A percentile compares a stretch with the other conserved stretches of the same genome.
phyloP scores from a whole-genome alignment of 2,888 invertebrate species.

The Cataglyphis altisquamis region DNA sequence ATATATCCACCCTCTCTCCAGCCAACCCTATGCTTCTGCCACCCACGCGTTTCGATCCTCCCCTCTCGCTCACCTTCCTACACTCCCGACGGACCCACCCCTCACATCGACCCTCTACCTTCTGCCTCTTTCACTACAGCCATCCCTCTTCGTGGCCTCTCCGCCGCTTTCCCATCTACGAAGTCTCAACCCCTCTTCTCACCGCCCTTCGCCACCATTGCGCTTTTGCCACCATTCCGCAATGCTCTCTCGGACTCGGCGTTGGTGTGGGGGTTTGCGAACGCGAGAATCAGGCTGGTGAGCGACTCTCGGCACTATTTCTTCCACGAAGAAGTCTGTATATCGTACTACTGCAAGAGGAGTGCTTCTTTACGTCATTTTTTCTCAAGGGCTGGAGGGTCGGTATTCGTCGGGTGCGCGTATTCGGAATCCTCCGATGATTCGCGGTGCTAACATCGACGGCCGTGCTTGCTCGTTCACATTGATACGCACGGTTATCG shows the following conservation, averaged over 20 bases:
- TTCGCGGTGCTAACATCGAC: constrained; percentile 36
- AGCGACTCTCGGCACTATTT: constrained; percentile 72
- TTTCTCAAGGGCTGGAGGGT: constrained; percentile 43
- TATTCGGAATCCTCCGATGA: constrained; percentile 30
- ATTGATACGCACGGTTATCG: constrained; percentile 37
- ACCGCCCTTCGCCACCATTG: constrained; percentile 66
- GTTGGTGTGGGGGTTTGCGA: constrained; percentile 51
- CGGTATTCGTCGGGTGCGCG: constrained; percentile 41
- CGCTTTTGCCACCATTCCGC: constrained; percentile 74
- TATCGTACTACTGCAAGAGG: constrained; percentile 46
- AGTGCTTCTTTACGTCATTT: constrained; percentile 54
- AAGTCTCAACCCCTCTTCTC: constrained; percentile 64
- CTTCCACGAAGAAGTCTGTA: constrained; percentile 65
- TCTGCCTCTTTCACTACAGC: constrained; percentile 64
- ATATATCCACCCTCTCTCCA: constrained; percentile 78
- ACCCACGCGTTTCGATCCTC: constrained; percentile 74
- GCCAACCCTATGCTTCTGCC: constrained; percentile 80
- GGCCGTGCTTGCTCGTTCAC: constrained; percentile 9
- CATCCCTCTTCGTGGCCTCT: constrained; percentile 61
- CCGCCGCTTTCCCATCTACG: constrained; percentile 60
- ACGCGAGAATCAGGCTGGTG: constrained; percentile 44
- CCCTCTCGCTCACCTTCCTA: constrained; percentile 43
- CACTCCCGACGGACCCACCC: constrained; percentile 46
- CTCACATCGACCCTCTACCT: constrained; percentile 59
- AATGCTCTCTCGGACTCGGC: constrained; percentile 69